Conservation (phyloP, 2,797 vertebrate genomes). For the Cephalopachus bancanus region DNA sequence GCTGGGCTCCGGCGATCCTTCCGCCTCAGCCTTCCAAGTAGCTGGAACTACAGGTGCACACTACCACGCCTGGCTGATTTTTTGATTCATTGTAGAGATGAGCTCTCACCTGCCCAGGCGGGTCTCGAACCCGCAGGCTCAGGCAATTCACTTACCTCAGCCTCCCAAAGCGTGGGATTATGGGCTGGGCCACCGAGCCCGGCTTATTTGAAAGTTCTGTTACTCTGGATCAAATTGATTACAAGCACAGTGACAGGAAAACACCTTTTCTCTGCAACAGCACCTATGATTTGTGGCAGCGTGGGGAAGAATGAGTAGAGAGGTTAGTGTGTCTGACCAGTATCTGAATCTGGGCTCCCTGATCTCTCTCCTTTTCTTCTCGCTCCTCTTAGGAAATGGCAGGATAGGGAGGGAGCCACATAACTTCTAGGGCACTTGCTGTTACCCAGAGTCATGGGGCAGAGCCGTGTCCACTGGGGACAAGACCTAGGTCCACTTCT, state of each 20-base stretch:
- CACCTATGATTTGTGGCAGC: background rate
- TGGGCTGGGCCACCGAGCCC: no score
- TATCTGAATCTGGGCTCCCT: background rate
- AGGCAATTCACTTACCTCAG: no score
- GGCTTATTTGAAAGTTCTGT: slow-evolving; percentile 11
- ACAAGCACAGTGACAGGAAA: background rate
- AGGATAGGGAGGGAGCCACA: accelerated
- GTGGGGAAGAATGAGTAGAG: background rate
- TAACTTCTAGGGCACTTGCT: accelerated
- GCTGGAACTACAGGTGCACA: no score
- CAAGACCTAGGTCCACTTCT: background rate
- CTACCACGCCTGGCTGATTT: no score
- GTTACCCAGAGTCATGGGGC: no score
- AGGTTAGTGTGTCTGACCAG: background rate
- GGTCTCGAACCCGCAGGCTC: no score
- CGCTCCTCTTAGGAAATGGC: accelerated
- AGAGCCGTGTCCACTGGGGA: accelerated
- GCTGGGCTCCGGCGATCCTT: no score
- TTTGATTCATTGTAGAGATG: no score
- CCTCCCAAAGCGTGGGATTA: no score
- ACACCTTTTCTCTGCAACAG: background rate
- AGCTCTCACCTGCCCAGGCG: no score
- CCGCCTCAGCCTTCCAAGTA: no score
- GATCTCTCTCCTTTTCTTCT: background rate
- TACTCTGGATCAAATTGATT: slow-evolving; percentile 9